Evolutionary conservation across 2,797 vertebrate species (phyloP).

Genomic region (Adrianichthys oophorus): DNA sequence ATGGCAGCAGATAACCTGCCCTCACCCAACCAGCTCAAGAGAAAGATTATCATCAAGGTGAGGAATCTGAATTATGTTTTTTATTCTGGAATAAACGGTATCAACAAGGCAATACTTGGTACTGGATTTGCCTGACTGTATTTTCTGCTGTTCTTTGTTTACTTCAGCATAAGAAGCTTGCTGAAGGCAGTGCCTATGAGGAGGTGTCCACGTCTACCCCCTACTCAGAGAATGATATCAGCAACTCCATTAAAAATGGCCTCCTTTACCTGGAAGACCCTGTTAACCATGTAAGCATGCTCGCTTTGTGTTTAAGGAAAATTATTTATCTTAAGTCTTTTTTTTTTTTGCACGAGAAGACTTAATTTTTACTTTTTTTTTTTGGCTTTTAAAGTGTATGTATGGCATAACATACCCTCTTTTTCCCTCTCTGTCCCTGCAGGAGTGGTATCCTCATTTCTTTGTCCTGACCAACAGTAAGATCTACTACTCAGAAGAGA

Average conservation of each 20-base stretch:
- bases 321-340: neutral
- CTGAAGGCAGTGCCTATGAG: conserved; percentile 96
- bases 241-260: conserved; percentile 99
- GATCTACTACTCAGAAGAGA: conserved; percentile 98
- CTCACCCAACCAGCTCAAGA: conserved; percentile 94
- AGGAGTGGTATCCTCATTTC: conserved; percentile 99
- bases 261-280: conserved; percentile 97
- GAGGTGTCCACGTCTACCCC: conserved; percentile 91
- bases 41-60: conserved; percentile 98
- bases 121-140: conserved; percentile 5
- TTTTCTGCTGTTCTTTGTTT: neutral
- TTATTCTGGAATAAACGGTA: neutral
- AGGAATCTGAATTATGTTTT: conserved; percentile 5
- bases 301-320: neutral
- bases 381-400: neutral
- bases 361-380: neutral
- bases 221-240: conserved; percentile 98
- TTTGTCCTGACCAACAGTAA: conserved; percentile 97
- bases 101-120: neutral
- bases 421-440: neutral
- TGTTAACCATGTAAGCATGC: conserved; percentile 88
- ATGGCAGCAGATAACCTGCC: conserved; percentile 93
- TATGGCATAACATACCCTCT: conserved; percentile 13
- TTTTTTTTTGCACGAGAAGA: no score
- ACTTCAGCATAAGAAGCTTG: conserved; percentile 95